phyloP scores from a whole-genome alignment of 1,140 invertebrate genomes.

The Bathynomus jamesi region DNA sequence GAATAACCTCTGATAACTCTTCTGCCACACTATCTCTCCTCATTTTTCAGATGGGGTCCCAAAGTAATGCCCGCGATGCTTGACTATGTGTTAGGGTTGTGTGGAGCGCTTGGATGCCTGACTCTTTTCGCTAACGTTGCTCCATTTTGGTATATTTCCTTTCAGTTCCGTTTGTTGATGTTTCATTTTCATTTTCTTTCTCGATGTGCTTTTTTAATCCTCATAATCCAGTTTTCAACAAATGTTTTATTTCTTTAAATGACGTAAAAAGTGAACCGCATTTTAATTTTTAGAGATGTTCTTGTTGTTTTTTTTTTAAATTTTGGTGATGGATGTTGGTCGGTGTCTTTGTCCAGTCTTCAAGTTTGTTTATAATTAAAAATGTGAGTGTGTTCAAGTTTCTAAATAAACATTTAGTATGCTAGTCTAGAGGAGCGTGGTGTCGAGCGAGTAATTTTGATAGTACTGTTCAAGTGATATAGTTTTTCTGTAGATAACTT shows the following conservation, averaged over 20 bases:
- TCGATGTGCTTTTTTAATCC: neutral
- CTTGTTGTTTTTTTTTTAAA: neutral
- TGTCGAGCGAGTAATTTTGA: no score
- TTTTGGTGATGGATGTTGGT: neutral
- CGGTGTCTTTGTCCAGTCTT: no score
- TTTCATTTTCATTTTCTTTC: neutral
- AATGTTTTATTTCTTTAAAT: no score
- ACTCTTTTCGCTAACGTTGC: slow-evolving; percentile 34
- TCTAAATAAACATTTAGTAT: no score
- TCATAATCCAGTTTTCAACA: neutral
- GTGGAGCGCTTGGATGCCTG: slow-evolving; percentile 31
- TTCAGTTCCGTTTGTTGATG: slow-evolving; percentile 21
- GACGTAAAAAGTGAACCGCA: no score
- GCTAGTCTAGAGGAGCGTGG: no score
- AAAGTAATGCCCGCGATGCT: slow-evolving; percentile 36
- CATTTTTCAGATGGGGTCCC: slow-evolving; percentile 36
- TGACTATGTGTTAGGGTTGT: slow-evolving; percentile 36
- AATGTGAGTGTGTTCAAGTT: no score
- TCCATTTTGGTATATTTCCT: slow-evolving; percentile 36
- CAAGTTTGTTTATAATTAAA: no score
- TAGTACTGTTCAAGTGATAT: no score
- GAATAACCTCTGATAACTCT: neutral
- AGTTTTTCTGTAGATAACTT: no score
- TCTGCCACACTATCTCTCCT: slow-evolving; percentile 5
- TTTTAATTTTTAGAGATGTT: neutral